Evolutionary conservation across 1,140 invertebrate species (phyloP).

Genomic region (Drosophila murphyi): DNA sequence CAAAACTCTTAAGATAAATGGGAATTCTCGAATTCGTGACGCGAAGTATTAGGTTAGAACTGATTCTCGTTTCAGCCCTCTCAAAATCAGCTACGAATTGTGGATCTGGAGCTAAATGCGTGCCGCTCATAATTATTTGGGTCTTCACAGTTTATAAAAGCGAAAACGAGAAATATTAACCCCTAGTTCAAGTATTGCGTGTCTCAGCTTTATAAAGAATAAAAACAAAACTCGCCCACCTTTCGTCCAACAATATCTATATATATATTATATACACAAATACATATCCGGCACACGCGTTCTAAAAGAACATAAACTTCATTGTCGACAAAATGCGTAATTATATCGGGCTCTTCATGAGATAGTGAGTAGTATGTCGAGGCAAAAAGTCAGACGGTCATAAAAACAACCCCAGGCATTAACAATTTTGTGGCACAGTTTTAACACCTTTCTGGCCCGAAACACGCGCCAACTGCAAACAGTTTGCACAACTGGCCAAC

Average conservation of each 20-base stretch:
- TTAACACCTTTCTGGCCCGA: conserved; percentile 72
- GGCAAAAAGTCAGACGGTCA: conserved; percentile 41
- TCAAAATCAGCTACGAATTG: conserved; percentile 1
- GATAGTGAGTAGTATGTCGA: conserved; percentile 9
- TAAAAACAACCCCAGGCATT: conserved; percentile 68
- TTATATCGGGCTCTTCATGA: conserved; percentile 51
- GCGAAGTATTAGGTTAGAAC: not conserved
- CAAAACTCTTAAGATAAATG: too few relatives aligned
- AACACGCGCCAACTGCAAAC: conserved; percentile 63
- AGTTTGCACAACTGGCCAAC: conserved; percentile 50
- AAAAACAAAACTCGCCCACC: conserved; percentile 48
- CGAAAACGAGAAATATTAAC: conserved; percentile 49
- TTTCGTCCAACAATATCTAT: conserved; percentile 27
- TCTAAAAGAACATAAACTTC: conserved; percentile 78
- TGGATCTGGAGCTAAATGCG: not conserved
- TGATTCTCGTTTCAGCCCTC: not conserved
- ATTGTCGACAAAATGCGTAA: conserved; percentile 80
- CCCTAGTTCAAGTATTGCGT: conserved; percentile 65
- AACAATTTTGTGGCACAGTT: conserved; percentile 78
- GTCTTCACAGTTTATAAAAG: conserved; percentile 56
- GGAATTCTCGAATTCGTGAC: too few relatives aligned
- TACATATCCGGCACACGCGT: conserved; percentile 65
- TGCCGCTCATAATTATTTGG: conserved; percentile 41
- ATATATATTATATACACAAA: not conserved
- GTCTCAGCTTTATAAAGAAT: conserved; percentile 44